Evolutionary conservation across 2,113 vertebrate genomes (phyloP), one percentile per base, ranked within the genome.

Genomic region (Rhadina sibilatrix): DNA sequence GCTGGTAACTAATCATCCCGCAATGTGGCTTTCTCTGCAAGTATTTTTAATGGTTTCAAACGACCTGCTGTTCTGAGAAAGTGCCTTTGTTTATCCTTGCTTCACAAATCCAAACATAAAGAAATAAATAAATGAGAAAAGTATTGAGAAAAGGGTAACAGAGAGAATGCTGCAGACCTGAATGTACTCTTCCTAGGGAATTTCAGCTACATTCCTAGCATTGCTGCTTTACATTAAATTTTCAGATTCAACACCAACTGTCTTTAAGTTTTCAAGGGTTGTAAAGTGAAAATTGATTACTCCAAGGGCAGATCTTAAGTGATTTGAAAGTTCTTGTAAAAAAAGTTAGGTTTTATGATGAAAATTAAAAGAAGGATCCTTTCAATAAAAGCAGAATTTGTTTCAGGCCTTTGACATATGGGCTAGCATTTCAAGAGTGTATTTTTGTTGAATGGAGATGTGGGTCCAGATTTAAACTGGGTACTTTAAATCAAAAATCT

Each of bases 401-500:
- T 59, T 80, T 90, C 44, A 49, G 37, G 24, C 47, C 72, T 89
- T 71, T 90, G 68, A 66, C 35, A 42, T 66, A 35, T 1, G 65
- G 31, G 8, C 12, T 85, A 47, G 22, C 15, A n/a, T 88, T 95
- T 92, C 24, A 83, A 59, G 33, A 70, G 10, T 9, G 8, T 68
- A 25, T 76, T 79, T 53, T 84, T 87, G 60, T 25, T 61, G 49
- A 90, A 23, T 3, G 2, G 49, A 79, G 49, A 70, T 50, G 22
- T 46, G 10, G 21, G 11, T 74, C 53, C n/a, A 71, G 50, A 85
- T 89, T 86, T 78, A 40, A 91, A 86, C 53, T 33, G n/a, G 24
- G 11, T 46, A 27, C 25, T 90, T 89, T 92, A 71, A 90, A 92
- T 88, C 25, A 90, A 93, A 94, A 88, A 85, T 19, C 40, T 77